Percentiles rank a stretch among this genome's conserved stretches.
phyloP scores from a whole-genome alignment of 2,113 vertebrate genomes.

The Phyllopteryx taeniolatus region DNA sequence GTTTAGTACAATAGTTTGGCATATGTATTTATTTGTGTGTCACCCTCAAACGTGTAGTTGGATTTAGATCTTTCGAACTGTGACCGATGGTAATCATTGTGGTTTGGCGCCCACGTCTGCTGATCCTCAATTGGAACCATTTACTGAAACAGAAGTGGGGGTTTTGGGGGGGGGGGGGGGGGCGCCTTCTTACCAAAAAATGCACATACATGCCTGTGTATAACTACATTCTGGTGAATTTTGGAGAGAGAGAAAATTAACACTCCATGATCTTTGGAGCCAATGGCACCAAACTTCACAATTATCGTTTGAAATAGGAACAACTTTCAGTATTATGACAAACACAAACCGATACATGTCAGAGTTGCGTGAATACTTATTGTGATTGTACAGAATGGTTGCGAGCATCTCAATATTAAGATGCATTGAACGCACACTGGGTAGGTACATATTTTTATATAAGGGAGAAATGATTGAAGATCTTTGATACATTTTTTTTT shows the following conservation, averaged over 20 bases:
- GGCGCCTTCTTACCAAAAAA: conserved; percentile 12
- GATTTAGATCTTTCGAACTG: conserved; percentile 23
- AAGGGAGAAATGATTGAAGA: conserved; percentile 15
- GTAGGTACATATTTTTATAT: conserved; percentile 38
- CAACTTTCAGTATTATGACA: conserved; percentile 44
- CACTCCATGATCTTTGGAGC: conserved; percentile 11
- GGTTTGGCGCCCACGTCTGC: conserved; percentile 13
- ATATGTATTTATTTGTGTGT: conserved; percentile 60
- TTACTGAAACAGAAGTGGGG: conserved; percentile 7
- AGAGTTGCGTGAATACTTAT: conserved; percentile 22
- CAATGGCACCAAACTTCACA: background rate
- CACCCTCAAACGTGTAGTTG: conserved; percentile 33
- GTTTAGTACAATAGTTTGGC: conserved; percentile 37
- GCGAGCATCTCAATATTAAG: conserved; percentile 23
- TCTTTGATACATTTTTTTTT: conserved; percentile 24
- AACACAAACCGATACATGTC: background rate
- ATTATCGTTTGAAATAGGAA: conserved; percentile 35
- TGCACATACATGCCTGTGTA: conserved; percentile 26
- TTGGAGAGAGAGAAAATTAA: background rate
- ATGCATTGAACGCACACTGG: conserved; percentile 29
- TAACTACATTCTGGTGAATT: conserved; percentile 18
- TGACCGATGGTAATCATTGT: conserved; percentile 18
- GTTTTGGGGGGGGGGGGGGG: too few relatives aligned
- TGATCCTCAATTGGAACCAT: conserved; percentile 7
- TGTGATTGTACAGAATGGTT: conserved; percentile 32